phyloP scores from a whole-genome alignment of 2,113 vertebrate species.

The Mobula hypostoma region DNA sequence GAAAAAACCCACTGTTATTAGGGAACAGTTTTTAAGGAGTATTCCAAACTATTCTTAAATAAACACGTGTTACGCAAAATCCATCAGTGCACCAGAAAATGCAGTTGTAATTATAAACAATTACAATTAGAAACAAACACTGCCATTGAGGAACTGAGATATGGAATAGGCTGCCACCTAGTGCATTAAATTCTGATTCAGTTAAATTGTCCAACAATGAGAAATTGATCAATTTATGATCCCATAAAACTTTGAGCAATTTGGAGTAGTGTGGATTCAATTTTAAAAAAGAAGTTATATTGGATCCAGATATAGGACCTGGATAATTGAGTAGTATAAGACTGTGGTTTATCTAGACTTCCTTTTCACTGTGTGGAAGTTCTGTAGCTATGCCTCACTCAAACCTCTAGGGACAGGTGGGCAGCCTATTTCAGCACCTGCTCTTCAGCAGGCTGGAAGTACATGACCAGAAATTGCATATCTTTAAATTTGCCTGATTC shows the following conservation, averaged over 20 bases:
- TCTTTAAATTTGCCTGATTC: not conserved
- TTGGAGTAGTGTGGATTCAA: not conserved
- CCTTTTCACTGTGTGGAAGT: not conserved
- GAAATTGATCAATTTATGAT: constrained; percentile 3
- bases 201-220: not conserved
- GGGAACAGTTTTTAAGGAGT: too few relatives aligned
- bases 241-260: not conserved
- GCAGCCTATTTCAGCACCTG: too few relatives aligned
- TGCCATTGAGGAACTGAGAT: not conserved
- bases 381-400: not conserved
- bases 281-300: not conserved
- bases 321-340: not conserved
- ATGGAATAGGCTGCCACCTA: constrained; percentile 36
- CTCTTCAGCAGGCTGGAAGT: not conserved
- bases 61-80: not conserved
- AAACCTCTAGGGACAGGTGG: not conserved
- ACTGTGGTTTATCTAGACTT: not conserved
- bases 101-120: not conserved
- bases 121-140: not conserved
- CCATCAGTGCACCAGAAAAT: not conserved
- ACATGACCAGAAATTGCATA: not conserved
- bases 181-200: constrained; percentile 1
- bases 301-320: not conserved
- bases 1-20: not conserved
- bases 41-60: not conserved